A percentile compares a stretch with the other conserved stretches of the same genome.
These are phyloP conservation scores for Sarcophilus harrisii DNA, from an alignment of 2,797 vertebrate genomes.

Conservation along the genomic window DNA sequence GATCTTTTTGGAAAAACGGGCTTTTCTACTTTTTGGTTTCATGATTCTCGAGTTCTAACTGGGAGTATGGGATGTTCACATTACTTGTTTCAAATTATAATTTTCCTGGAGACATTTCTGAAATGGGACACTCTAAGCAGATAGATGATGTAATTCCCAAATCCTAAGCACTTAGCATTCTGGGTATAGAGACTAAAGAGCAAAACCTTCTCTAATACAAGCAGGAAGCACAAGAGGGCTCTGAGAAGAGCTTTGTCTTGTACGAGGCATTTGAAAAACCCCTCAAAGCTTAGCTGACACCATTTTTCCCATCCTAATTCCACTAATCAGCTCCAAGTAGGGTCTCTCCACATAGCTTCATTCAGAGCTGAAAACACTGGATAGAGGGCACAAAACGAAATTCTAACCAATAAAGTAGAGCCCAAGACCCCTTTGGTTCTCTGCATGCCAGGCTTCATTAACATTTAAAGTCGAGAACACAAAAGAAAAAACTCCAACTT, in stretches of 20 bases:
- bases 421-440: constrained; percentile 26
- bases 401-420: constrained; percentile 8
- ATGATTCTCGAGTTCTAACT: background rate
- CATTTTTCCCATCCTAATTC: constrained; percentile 38
- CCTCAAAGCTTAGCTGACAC: background rate
- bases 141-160: background rate
- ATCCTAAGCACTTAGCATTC: background rate
- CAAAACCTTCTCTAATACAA: background rate
- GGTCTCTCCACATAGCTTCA: background rate
- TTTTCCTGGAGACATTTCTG: background rate
- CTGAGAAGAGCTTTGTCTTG: background rate
- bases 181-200: background rate
- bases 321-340: constrained; percentile 19
- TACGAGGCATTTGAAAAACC: background rate
- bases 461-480: constrained; percentile 22
- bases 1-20: background rate
- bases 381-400: background rate
- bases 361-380: background rate
- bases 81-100: background rate
- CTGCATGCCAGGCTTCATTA: background rate
- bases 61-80: background rate
- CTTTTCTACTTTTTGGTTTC: background rate
- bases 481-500: background rate
- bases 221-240: constrained; percentile 6
- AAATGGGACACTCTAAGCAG: background rate